These are phyloP conservation scores for Sebastes schlegelii DNA, from an alignment of 2,113 vertebrate genomes.

Conservation along the genomic window DNA sequence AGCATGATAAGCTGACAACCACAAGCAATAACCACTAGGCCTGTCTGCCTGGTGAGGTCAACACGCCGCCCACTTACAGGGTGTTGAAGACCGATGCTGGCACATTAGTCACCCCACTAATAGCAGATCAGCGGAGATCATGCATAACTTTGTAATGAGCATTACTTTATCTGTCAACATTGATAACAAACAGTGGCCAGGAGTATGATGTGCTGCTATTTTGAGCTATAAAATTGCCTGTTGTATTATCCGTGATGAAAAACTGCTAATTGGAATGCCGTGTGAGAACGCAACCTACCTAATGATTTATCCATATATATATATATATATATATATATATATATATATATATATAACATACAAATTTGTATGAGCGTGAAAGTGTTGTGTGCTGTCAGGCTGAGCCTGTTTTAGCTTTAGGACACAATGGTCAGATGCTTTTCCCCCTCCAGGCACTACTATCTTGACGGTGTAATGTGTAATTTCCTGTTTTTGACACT, in stretches of 20 bases:
- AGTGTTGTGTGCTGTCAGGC: conserved; percentile 39
- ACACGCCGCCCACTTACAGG: conserved; percentile 23
- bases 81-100: conserved; percentile 26
- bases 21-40: conserved; percentile 44
- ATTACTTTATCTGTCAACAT: conserved; percentile 47
- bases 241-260: conserved; percentile 10
- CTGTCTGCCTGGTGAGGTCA: conserved; percentile 36
- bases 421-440: conserved; percentile 38
- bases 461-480: conserved; percentile 33
- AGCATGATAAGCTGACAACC: conserved; percentile 59
- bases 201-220: conserved; percentile 35
- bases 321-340: neutral
- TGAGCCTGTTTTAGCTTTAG: conserved; percentile 46
- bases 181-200: conserved; percentile 19
- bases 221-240: conserved; percentile 7
- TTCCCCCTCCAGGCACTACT: conserved; percentile 25
- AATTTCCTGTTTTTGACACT: conserved; percentile 73
- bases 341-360: neutral
- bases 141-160: conserved; percentile 54
- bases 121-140: conserved; percentile 62
- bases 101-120: conserved; percentile 61
- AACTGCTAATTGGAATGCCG: conserved; percentile 17
- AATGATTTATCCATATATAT: conserved; percentile 5
- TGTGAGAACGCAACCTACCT: neutral
- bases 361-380: conserved; percentile 19